Conservation (phyloP, 2,888 invertebrate species). For the Allacma fusca region DNA sequence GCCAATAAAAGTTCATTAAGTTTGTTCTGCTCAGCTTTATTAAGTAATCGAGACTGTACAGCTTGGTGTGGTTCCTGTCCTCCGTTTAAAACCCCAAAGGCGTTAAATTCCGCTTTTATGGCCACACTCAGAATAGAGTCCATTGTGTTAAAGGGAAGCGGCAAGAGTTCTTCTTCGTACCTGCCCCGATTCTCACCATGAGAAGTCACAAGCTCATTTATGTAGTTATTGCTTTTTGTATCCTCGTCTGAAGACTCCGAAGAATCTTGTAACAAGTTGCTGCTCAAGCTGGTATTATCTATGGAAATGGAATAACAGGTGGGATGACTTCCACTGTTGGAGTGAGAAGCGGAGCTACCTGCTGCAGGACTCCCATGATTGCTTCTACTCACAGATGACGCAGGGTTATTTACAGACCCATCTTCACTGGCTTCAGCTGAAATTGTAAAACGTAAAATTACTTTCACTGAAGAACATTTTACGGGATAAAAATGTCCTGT, state of each 20-base stretch:
- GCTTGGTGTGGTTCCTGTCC: conserved; percentile 55
- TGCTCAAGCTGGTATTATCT: too few relatives aligned
- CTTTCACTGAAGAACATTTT: too few relatives aligned
- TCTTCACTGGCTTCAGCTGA: neutral
- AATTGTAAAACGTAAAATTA: neutral
- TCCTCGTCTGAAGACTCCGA: conserved; percentile 32
- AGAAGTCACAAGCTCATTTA: neutral
- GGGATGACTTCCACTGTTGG: neutral
- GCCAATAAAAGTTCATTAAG: conserved; percentile 85
- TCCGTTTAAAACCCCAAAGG: conserved; percentile 72
- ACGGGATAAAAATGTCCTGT: too few relatives aligned
- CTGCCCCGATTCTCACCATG: neutral
- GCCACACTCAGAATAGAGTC: conserved; percentile 86
- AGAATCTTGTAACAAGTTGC: neutral
- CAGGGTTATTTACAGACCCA: neutral
- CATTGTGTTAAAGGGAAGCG: conserved; percentile 68
- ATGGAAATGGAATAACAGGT: neutral
- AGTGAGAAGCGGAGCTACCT: neutral
- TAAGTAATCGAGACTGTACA: conserved; percentile 68
- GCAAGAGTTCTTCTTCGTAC: conserved; percentile 4
- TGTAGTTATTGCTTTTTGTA: neutral
- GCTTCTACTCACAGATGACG: neutral
- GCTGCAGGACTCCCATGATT: neutral
- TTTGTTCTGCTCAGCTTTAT: conserved; percentile 83
- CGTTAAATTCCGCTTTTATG: conserved; percentile 83